These are phyloP conservation scores for Sorex araneus DNA, from an alignment of 2,113 vertebrate genomes.

Conservation along the genomic window DNA sequence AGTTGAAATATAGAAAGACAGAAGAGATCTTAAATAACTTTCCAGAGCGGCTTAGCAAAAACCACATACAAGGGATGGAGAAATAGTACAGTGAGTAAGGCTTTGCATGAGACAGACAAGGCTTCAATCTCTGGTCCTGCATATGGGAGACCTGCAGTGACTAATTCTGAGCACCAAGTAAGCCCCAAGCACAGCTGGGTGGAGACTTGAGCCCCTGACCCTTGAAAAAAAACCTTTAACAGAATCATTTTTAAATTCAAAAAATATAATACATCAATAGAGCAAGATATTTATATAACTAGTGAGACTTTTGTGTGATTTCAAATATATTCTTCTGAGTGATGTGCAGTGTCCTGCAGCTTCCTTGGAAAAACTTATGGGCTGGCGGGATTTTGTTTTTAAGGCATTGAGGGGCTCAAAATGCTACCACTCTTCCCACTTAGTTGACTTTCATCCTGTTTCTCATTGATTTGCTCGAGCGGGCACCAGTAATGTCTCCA, in stretches of 20 bases:
- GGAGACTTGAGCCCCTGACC: background rate
- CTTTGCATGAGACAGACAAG: no score
- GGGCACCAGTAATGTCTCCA: no score
- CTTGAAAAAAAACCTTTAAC: background rate
- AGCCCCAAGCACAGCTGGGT: no score
- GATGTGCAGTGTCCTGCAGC: no score
- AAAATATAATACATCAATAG: constrained; percentile 15
- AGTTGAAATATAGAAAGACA: background rate
- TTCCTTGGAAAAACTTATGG: background rate
- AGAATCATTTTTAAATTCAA: constrained; percentile 42
- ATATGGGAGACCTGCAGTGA: no score
- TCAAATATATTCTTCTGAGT: constrained; percentile 22
- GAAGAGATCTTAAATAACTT: background rate
- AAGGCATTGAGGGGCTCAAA: background rate
- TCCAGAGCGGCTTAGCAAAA: background rate
- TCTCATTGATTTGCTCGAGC: no score
- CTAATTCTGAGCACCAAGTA: no score
- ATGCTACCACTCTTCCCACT: background rate
- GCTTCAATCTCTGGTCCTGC: no score
- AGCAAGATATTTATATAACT: background rate
- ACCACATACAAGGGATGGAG: no score
- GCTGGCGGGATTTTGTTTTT: background rate
- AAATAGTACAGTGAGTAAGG: no score
- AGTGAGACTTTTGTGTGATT: background rate
- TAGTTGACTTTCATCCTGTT: constrained; percentile 30